Conservation (phyloP, 2,888 invertebrate genomes). For the Diaprepes abbreviatus region DNA sequence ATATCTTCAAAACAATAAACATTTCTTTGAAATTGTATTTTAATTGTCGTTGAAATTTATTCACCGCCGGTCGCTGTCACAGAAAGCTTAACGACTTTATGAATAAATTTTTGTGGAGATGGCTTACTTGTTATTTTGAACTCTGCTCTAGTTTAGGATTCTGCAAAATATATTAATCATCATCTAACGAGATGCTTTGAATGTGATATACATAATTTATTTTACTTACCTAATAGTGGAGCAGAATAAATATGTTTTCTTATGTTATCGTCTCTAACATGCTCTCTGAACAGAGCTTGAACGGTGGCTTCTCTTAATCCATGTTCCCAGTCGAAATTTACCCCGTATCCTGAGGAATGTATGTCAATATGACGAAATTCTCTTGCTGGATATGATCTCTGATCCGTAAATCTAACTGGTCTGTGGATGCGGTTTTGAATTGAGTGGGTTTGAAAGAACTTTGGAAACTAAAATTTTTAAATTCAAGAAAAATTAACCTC, state of each 20-base stretch:
- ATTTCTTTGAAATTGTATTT: no score
- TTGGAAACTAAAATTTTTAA: not conserved
- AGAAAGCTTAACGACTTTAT: no score
- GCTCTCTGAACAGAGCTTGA: slow-evolving; percentile 74
- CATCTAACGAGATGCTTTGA: no score
- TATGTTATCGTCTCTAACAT: slow-evolving; percentile 70
- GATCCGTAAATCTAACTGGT: slow-evolving; percentile 28
- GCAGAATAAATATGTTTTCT: slow-evolving; percentile 54
- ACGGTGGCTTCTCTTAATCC: slow-evolving; percentile 78
- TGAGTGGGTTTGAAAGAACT: slow-evolving; percentile 16
- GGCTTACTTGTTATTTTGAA: no score
- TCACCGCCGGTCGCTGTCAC: no score
- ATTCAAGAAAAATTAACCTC: no score
- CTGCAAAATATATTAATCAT: no score
- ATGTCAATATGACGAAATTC: slow-evolving; percentile 33
- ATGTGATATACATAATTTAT: no score
- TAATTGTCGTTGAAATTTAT: no score
- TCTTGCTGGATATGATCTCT: not conserved
- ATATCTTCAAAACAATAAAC: no score
- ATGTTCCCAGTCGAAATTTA: slow-evolving; percentile 72
- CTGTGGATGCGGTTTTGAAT: slow-evolving; percentile 36
- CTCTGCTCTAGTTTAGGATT: no score
- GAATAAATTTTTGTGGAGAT: no score
- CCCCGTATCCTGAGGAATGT: slow-evolving; percentile 28
- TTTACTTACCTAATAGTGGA: slow-evolving; percentile 51